A percentile compares a stretch with the other conserved stretches of the same genome.
These are phyloP conservation scores for Mesodorylaimus sp. DNA, from an alignment of 2,888 invertebrate species.

Conservation along the genomic window DNA sequence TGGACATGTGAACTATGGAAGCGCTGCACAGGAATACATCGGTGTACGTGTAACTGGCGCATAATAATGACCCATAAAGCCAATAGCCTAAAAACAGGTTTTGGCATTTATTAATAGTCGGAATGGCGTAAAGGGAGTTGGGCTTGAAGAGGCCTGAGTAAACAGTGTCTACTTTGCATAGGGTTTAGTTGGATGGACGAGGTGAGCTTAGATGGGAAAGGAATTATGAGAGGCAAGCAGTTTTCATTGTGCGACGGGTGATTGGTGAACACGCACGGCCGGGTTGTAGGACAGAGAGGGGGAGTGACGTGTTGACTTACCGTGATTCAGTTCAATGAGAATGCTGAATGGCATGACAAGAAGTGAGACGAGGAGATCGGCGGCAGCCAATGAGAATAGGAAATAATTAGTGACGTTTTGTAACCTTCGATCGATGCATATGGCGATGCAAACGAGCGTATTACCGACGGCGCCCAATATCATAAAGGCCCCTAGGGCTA, in stretches of 20 bases:
- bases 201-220: too few species aligned
- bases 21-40: slow-evolving; percentile 41
- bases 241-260: too few species aligned
- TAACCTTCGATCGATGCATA: slow-evolving; percentile 64
- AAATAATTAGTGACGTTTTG: slow-evolving; percentile 94
- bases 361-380: slow-evolving; percentile 73
- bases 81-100: slow-evolving; percentile 57
- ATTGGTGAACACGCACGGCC: too few species aligned
- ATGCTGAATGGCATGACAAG: slow-evolving; percentile 91
- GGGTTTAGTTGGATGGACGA: too few species aligned
- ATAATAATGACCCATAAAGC: slow-evolving; percentile 47
- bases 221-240: too few species aligned
- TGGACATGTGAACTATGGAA: slow-evolving; percentile 42
- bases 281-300: too few species aligned
- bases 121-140: too few species aligned
- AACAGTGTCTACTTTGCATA: too few species aligned
- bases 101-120: too few species aligned
- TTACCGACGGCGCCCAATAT: slow-evolving; percentile 73
- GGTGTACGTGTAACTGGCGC: slow-evolving; percentile 62
- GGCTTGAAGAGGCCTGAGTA: too few species aligned
- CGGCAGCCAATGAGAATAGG: slow-evolving; percentile 71
- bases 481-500: slow-evolving; percentile 65
- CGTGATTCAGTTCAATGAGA: slow-evolving; percentile 64
- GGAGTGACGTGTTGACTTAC: too few species aligned
- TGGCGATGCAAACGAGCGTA: slow-evolving; percentile 76